Conservation (phyloP, 2,797 vertebrate genomes). For the Macropodus opercularis region DNA sequence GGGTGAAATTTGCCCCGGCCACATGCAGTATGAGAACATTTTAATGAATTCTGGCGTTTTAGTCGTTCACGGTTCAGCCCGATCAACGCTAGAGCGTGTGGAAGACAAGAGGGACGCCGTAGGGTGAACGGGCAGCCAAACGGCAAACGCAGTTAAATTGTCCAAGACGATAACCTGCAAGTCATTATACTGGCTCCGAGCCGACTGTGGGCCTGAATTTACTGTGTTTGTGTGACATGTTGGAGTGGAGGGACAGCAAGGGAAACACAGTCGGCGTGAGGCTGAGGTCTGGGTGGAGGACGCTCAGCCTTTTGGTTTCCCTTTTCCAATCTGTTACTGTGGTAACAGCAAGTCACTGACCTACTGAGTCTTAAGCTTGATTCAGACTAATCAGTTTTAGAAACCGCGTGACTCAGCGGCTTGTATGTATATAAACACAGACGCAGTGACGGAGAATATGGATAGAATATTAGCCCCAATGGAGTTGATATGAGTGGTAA, state of each 20-base stretch:
- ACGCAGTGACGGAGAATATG: conserved; percentile 39
- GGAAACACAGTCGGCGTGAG: background rate
- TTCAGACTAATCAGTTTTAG: conserved; percentile 46
- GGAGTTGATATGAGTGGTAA: conserved; percentile 47
- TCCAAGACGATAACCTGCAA: conserved; percentile 47
- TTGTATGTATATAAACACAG: conserved; percentile 12
- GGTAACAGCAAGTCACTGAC: conserved; percentile 42
- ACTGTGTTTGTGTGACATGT: too few relatives aligned
- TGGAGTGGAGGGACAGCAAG: conserved; percentile 1
- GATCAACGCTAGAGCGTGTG: background rate
- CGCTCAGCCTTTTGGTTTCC: conserved; percentile 24
- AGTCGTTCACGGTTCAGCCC: background rate
- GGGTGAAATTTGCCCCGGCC: background rate
- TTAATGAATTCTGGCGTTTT: conserved; percentile 6
- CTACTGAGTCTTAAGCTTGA: conserved; percentile 43
- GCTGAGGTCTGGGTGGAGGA: conserved; percentile 9
- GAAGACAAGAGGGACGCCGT: conserved; percentile 3
- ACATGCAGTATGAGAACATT: background rate
- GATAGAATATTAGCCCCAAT: conserved; percentile 51
- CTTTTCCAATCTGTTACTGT: conserved; percentile 27
- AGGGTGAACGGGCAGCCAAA: conserved; percentile 31
- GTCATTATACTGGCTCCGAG: conserved; percentile 41
- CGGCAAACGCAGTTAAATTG: conserved; percentile 53
- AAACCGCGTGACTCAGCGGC: conserved; percentile 64
- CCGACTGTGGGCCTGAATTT: conserved; percentile 17